Evolutionary conservation across 2,113 vertebrate species (phyloP).

Genomic region (Sterrhoptilus dennistouni): DNA sequence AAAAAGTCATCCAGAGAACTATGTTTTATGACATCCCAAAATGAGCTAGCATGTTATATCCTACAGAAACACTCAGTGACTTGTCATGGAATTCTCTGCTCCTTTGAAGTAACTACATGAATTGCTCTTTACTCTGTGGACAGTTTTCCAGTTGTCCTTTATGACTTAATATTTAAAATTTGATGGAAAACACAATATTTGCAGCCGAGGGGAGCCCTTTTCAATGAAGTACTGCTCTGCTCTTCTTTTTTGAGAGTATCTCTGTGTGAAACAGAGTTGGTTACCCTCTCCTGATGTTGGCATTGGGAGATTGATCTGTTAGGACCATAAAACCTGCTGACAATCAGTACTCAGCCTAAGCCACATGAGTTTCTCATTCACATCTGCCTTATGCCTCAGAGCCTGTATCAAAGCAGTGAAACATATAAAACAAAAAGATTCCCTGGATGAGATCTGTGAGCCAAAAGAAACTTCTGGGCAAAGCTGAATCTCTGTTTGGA

Average conservation of each 20-base stretch:
- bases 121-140: background rate
- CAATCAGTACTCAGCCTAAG: background rate
- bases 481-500: background rate
- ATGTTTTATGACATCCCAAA: background rate
- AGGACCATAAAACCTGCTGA: background rate
- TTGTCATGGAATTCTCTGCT: background rate
- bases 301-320: background rate
- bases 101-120: background rate
- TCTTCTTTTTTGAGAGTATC: background rate
- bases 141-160: background rate
- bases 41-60: background rate
- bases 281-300: background rate
- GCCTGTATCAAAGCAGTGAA: background rate
- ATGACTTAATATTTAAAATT: background rate
- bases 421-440: background rate
- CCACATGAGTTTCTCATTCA: background rate
- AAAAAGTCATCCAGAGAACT: conserved; percentile 8
- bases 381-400: background rate
- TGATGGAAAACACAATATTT: background rate
- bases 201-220: background rate
- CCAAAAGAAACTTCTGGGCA: background rate
- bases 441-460: background rate
- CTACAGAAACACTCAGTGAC: background rate
- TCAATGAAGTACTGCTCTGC: background rate
- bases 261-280: background rate